Evolutionary conservation across 2,888 invertebrate genomes (phyloP).

Genomic region (Anoplius nigerrimus): DNA sequence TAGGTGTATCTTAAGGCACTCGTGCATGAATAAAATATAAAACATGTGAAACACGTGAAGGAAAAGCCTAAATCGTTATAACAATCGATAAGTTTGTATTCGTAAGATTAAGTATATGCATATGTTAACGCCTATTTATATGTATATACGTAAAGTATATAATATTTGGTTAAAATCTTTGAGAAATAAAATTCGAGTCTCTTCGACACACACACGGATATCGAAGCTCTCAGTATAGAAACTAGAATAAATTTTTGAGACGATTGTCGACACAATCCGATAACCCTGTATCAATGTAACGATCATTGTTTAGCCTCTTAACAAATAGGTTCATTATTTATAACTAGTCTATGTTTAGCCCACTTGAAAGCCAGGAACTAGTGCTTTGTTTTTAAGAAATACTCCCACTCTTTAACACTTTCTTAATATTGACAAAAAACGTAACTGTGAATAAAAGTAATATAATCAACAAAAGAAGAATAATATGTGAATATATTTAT

Average conservation of each 20-base stretch:
- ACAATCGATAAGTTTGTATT: slow-evolving; percentile 40
- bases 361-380: slow-evolving; percentile 47
- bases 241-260: slow-evolving; percentile 37
- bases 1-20: slow-evolving; percentile 70
- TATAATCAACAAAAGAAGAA: not conserved
- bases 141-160: slow-evolving; percentile 7
- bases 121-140: too few species aligned
- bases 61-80: slow-evolving; percentile 49
- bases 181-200: slow-evolving; percentile 34
- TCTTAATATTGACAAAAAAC: slow-evolving; percentile 1
- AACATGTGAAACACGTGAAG: slow-evolving; percentile 46
- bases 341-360: slow-evolving; percentile 8
- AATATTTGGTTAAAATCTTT: slow-evolving; percentile 40
- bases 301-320: slow-evolving; percentile 46
- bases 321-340: slow-evolving; percentile 39
- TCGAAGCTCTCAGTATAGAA: slow-evolving; percentile 39
- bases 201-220: slow-evolving; percentile 26
- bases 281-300: slow-evolving; percentile 52
- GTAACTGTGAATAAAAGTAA: not conserved
- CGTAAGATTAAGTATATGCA: slow-evolving; percentile 25
- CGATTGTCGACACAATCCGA: slow-evolving; percentile 40
- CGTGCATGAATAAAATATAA: slow-evolving; percentile 64
- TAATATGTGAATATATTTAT: not conserved
- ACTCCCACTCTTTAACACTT: not conserved
- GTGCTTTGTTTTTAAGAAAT: slow-evolving; percentile 22